phyloP scores from a whole-genome alignment of 2,113 vertebrate species.

The Sardina pilchardus region DNA sequence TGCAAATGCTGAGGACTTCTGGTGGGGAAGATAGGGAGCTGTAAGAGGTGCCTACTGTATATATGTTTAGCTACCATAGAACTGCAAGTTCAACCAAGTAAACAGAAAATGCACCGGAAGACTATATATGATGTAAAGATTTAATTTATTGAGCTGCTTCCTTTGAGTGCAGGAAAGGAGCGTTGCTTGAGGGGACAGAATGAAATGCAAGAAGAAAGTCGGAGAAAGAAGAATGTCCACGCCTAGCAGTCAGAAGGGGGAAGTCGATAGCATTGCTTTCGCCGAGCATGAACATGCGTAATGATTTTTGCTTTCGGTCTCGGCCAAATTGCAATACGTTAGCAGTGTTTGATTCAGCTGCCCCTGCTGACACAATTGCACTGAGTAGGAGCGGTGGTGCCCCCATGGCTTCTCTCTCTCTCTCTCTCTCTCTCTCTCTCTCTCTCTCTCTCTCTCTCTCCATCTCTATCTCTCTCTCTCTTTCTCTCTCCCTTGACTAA shows the following conservation, averaged over 20 bases:
- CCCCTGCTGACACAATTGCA: slow-evolving; percentile 43
- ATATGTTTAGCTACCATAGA: neutral
- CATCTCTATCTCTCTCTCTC: neutral
- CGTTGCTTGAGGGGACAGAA: neutral
- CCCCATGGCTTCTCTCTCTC: neutral
- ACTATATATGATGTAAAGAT: neutral
- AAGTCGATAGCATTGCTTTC: neutral
- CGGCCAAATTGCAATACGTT: slow-evolving; percentile 35
- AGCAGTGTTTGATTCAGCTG: slow-evolving; percentile 45
- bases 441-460: neutral
- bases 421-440: neutral
- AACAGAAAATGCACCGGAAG: neutral
- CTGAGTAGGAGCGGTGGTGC: neutral
- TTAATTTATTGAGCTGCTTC: neutral
- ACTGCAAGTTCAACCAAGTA: neutral
- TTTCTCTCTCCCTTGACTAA: slow-evolving; percentile 22
- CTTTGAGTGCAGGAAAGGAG: neutral
- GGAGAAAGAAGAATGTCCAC: neutral
- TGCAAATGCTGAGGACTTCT: neutral
- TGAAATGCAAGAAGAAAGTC: neutral
- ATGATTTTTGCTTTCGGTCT: slow-evolving; percentile 29
- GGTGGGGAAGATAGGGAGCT: neutral
- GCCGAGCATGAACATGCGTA: neutral
- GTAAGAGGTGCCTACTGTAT: neutral
- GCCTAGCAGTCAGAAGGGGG: neutral